Base-by-base conservation (phyloP, 2,113 vertebrate species). In the Tachuris rubrigastra region DNA sequence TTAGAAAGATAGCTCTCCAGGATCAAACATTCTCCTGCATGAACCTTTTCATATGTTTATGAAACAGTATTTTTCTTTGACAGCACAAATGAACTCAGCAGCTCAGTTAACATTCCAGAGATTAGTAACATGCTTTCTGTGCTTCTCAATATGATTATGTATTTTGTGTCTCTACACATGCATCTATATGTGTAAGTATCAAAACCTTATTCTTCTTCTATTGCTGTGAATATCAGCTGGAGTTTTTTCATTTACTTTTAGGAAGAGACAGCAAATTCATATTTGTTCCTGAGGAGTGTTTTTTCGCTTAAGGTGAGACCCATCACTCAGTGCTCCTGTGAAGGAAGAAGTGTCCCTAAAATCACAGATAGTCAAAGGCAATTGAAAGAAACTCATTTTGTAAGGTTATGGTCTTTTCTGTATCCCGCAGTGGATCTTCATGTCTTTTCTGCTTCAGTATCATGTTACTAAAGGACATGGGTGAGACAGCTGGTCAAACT, bases 191-290 rank as follows among this genome's bases (percentile, higher is more conserved):
- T 20, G 10, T 31, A 56, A 71, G 17, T 46, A 76, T 63, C 53
- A 82, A 71, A 75, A 75, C 2, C 3, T 82, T 60, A 47, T 65
- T 85, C 27, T 68, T 19, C 39, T 87, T 11, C 14, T 75, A 8
- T 67, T 91, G 69, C 8, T 4, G 53, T 58, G 63, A 73, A 4
- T 68, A 56, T 76, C 82, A 85, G 44, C 21, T 73, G 53, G 39
- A 82, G 44, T 52, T 78, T 46, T 76, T 17, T 87, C 35, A 73
- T 52, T 59, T 79, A 13, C 24, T 89, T 95, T 55, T 63, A 76
- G 12, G 56, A 85, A 21, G 10, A 19, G 28, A 52, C 25, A 23
- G 44, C 39, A 89, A 56, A 76, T 82, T 87, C 12, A 23, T 62
- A n/a, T 46, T 53, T 72, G 27, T 46, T 55, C 33, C 30, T 41